Percentiles rank a stretch among this genome's conserved stretches.
These are phyloP conservation scores for Platycnemis pennipes DNA, from an alignment of 2,888 invertebrate genomes.

Conservation along the genomic window DNA sequence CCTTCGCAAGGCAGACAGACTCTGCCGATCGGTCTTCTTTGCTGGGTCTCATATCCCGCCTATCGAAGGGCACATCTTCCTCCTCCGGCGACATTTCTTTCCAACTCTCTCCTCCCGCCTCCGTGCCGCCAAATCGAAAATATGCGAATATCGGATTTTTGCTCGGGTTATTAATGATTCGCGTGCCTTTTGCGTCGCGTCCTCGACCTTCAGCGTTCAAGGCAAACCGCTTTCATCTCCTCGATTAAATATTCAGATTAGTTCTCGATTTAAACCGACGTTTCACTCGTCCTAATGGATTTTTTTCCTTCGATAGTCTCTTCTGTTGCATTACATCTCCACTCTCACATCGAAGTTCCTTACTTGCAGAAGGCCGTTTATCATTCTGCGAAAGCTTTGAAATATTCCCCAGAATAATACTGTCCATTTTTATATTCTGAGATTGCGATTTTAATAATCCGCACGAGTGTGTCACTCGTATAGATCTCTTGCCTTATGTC, in stretches of 20 bases:
- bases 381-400: too few species aligned
- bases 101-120: too few species aligned
- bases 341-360: background rate
- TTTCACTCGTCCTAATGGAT: background rate
- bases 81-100: too few species aligned
- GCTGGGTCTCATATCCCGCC: too few species aligned
- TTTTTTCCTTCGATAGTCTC: background rate
- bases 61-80: too few species aligned
- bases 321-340: background rate
- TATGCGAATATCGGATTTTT: background rate
- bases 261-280: background rate
- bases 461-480: too few species aligned
- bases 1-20: too few species aligned
- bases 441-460: too few species aligned
- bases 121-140: background rate
- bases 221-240: background rate
- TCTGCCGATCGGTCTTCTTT: too few species aligned
- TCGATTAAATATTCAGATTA: conserved; percentile 8
- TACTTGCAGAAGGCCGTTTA: background rate
- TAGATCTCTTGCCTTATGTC: too few species aligned
- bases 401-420: too few species aligned
- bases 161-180: background rate
- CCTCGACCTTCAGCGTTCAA: background rate
- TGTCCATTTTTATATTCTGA: too few species aligned
- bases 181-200: background rate